These are phyloP conservation scores for Theonella swinhoei DNA, from an alignment of 37 sponge, comb jelly and placozoan genomes.

Conservation along the genomic window DNA sequence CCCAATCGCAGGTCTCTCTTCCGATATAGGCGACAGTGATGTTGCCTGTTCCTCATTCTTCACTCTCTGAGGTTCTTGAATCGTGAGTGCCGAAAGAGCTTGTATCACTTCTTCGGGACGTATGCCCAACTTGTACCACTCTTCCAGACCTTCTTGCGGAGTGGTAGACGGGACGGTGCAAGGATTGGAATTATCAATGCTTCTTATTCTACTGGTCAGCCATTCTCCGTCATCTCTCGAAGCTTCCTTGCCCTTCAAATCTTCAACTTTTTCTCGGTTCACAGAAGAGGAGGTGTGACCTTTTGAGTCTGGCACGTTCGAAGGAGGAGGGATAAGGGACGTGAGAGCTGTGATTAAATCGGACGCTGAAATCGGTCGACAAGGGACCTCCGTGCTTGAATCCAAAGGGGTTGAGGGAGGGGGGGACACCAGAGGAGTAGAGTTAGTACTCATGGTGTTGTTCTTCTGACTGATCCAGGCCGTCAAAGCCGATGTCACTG, in stretches of 20 bases:
- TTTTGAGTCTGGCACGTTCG: neutral
- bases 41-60: neutral
- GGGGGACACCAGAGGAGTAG: conserved; percentile 29
- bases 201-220: neutral
- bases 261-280: neutral
- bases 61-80: neutral
- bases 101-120: conserved; percentile 53
- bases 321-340: neutral
- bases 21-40: neutral
- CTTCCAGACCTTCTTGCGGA: conserved; percentile 43
- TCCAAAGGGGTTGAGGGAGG: conserved; percentile 65
- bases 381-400: neutral
- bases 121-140: conserved; percentile 47
- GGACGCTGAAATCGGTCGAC: conserved; percentile 41
- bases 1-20: neutral
- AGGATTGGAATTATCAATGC: conserved; percentile 11
- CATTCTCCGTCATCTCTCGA: neutral
- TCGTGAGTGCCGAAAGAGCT: conserved; percentile 48
- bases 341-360: conserved; percentile 57
- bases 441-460: neutral
- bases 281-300: neutral
- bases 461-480: conserved; percentile 38
- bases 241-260: neutral
- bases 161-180: conserved; percentile 48
- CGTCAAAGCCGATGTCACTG: conserved; percentile 27